phyloP scores from a whole-genome alignment of 2,888 invertebrate species.

The Doris montereyensis region DNA sequence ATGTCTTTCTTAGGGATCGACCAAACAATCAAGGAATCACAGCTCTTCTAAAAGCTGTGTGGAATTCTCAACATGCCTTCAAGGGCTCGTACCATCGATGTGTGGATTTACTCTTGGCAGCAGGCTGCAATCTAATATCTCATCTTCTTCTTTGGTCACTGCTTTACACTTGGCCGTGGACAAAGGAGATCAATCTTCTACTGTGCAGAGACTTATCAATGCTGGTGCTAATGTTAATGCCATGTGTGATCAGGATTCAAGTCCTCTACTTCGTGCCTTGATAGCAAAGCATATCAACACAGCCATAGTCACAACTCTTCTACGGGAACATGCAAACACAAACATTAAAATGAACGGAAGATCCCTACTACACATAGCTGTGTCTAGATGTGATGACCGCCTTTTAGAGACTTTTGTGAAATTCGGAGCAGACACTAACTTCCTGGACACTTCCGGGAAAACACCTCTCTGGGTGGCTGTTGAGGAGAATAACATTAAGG shows the following conservation, averaged over 20 bases:
- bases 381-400: conserved; percentile 58
- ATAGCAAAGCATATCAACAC: conserved; percentile 50
- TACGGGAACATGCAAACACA: conserved; percentile 60
- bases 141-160: conserved; percentile 55
- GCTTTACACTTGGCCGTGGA: conserved; percentile 64
- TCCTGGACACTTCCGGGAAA: conserved; percentile 54
- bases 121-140: conserved; percentile 57
- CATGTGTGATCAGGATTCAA: conserved; percentile 49
- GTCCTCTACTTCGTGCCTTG: conserved; percentile 55
- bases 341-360: conserved; percentile 54
- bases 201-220: conserved; percentile 54
- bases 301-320: conserved; percentile 53
- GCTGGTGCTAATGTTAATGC: conserved; percentile 60
- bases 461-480: conserved; percentile 67
- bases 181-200: conserved; percentile 53
- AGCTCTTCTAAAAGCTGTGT: conserved; percentile 57
- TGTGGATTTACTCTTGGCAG: conserved; percentile 51
- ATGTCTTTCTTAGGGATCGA: conserved; percentile 50
- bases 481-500: conserved; percentile 57
- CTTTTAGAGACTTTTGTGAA: conserved; percentile 56
- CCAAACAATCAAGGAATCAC: conserved; percentile 60
- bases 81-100: conserved; percentile 52
- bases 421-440: conserved; percentile 59
- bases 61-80: conserved; percentile 53
- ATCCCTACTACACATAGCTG: conserved; percentile 62